phyloP scores from a whole-genome alignment of 53 echinoderm and acorn worm genomes.

The Echinometra lucunter region DNA sequence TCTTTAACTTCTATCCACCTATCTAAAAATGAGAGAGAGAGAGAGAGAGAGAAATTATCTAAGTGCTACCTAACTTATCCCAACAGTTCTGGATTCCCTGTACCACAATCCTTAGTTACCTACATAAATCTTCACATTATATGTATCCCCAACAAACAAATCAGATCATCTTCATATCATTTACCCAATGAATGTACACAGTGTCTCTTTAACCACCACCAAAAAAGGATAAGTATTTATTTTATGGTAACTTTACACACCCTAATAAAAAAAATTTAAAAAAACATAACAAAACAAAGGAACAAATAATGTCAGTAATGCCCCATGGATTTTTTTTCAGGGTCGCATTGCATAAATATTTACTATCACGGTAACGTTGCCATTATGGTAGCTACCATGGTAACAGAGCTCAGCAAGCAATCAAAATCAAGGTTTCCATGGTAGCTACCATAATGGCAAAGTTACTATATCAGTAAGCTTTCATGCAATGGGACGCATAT shows the following conservation, averaged over 20 bases:
- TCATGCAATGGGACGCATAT: background rate
- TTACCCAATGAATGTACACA: no score
- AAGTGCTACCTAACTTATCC: constrained; percentile 13
- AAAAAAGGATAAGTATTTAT: no score
- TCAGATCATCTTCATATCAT: background rate
- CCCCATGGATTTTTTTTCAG: constrained; percentile 19
- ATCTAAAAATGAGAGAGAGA: constrained; percentile 20
- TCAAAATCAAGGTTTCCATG: constrained; percentile 18
- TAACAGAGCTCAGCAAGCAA: constrained; percentile 23
- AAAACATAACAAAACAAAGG: constrained; percentile 24
- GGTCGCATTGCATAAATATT: background rate
- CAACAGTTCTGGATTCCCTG: constrained; percentile 26
- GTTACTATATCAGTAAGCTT: background rate
- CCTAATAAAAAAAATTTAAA: background rate
- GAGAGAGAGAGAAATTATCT: constrained; percentile 11
- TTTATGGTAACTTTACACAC: no score
- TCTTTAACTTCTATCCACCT: constrained; percentile 19
- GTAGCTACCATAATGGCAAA: constrained; percentile 4
- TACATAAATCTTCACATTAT: constrained; percentile 10
- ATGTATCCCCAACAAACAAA: constrained; percentile 17
- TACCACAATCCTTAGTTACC: constrained; percentile 22
- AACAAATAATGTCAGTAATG: constrained; percentile 29
- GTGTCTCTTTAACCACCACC: no score
- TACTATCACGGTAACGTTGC: constrained; percentile 25
- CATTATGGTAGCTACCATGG: constrained; percentile 23